A percentile compares a stretch with the other conserved stretches of the same genome.
Evolutionary conservation across 2,888 invertebrate species (phyloP).

Genomic region (Baronia brevicornis): DNA sequence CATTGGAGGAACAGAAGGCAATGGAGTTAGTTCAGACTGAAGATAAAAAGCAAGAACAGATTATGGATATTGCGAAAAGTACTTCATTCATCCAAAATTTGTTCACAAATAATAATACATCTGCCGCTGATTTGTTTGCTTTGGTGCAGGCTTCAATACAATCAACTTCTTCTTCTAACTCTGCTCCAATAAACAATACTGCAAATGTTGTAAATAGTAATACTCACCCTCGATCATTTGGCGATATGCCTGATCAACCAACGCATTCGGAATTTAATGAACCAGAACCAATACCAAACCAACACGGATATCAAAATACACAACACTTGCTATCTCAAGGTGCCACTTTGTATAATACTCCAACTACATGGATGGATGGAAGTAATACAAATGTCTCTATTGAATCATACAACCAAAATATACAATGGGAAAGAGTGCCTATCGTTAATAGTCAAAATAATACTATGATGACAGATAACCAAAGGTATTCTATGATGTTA

Average conservation of each 20-base stretch:
- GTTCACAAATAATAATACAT: slow-evolving; percentile 34
- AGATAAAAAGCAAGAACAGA: slow-evolving; percentile 14
- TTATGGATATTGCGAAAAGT: slow-evolving; percentile 13
- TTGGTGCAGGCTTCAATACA: slow-evolving; percentile 58
- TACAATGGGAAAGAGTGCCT: not conserved
- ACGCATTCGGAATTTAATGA: too few species aligned
- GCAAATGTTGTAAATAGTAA: slow-evolving; percentile 38
- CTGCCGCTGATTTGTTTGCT: slow-evolving; percentile 53
- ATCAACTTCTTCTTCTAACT: slow-evolving; percentile 25
- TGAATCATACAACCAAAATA: slow-evolving; percentile 9
- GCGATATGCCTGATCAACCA: slow-evolving; percentile 39
- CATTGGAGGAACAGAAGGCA: slow-evolving; percentile 44
- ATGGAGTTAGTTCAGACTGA: slow-evolving; percentile 9
- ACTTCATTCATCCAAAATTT: slow-evolving; percentile 16
- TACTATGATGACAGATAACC: not conserved
- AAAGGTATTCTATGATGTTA: slow-evolving; percentile 1
- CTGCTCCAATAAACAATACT: slow-evolving; percentile 18
- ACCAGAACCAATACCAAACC: not conserved
- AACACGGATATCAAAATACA: not conserved
- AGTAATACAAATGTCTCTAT: slow-evolving; percentile 1
- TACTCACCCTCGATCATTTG: slow-evolving; percentile 53
- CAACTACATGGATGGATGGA: slow-evolving; percentile 1
- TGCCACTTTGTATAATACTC: not conserved
- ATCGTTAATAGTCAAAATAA: not conserved
- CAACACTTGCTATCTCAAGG: slow-evolving; percentile 4